phyloP scores from a whole-genome alignment of 1,140 invertebrate species.

The Goniozus legneri region DNA sequence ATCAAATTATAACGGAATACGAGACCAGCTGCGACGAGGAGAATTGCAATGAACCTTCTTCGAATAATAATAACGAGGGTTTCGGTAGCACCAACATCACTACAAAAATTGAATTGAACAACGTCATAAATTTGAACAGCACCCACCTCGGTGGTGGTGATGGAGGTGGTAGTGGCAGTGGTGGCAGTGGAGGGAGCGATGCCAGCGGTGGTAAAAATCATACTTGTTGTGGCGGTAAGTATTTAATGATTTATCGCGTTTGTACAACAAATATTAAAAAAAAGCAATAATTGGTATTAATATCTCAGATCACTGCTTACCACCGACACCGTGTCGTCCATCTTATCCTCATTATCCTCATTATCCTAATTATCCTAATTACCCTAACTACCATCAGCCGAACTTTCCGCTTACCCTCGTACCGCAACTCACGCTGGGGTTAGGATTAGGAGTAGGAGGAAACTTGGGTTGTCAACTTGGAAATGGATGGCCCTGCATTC shows the following conservation, averaged over 20 bases:
- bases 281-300: too few relatives aligned
- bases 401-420: slow-evolving; percentile 12
- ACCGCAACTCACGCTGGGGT: slow-evolving; percentile 36
- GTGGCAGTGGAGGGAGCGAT: slow-evolving; percentile 3
- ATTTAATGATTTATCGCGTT: too few relatives aligned
- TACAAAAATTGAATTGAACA: slow-evolving; percentile 38
- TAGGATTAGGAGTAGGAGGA: slow-evolving; percentile 20
- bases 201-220: too few relatives aligned
- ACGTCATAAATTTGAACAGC: slow-evolving; percentile 30
- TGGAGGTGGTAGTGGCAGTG: slow-evolving; percentile 3
- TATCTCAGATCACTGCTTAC: not conserved
- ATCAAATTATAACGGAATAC: slow-evolving; percentile 32
- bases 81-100: slow-evolving; percentile 29
- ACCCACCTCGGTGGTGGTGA: too few relatives aligned
- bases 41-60: slow-evolving; percentile 13
- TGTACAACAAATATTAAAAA: too few relatives aligned
- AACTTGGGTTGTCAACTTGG: slow-evolving; percentile 15
- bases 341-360: too few relatives aligned
- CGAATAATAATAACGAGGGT: not conserved
- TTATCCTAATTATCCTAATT: too few relatives aligned
- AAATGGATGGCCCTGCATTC: slow-evolving; percentile 30
- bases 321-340: too few relatives aligned
- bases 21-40: slow-evolving; percentile 21
- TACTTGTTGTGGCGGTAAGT: too few relatives aligned
- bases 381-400: not conserved